These are phyloP conservation scores for Myocastor coypus DNA, from an alignment of 2,113 vertebrate genomes.

Conservation along the genomic window DNA sequence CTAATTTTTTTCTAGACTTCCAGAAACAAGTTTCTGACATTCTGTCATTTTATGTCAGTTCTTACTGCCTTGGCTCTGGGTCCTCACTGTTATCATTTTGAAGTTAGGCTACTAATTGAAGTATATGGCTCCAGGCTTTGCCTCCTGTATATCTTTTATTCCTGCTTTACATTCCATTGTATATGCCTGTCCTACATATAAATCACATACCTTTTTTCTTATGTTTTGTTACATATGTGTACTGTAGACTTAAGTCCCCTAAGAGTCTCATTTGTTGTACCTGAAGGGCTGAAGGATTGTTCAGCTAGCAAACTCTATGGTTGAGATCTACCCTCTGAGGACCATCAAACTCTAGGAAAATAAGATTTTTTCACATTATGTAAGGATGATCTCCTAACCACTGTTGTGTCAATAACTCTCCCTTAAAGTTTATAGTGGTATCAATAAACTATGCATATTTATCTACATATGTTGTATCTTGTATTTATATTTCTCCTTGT, in stretches of 20 bases:
- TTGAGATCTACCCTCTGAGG: not conserved
- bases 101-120: not conserved
- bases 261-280: not conserved
- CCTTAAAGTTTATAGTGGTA: not conserved
- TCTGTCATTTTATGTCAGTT: not conserved
- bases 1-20: not conserved
- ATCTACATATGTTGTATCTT: not conserved
- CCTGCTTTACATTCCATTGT: not conserved
- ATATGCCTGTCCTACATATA: not conserved
- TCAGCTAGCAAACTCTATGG: not conserved
- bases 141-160: not conserved
- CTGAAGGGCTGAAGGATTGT: not conserved
- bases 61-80: fast-evolving
- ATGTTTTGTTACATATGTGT: not conserved
- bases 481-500: not conserved
- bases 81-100: not conserved
- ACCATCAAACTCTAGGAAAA: not conserved
- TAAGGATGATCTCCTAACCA: not conserved
- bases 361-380: not conserved
- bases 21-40: not conserved
- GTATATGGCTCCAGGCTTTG: not conserved
- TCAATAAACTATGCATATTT: not conserved
- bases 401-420: no score
- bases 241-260: not conserved
- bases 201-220: no score